A percentile compares a stretch with the other conserved stretches of the same genome.
Evolutionary conservation across 2,888 invertebrate species (phyloP).

Genomic region (Mystacides longicornis): DNA sequence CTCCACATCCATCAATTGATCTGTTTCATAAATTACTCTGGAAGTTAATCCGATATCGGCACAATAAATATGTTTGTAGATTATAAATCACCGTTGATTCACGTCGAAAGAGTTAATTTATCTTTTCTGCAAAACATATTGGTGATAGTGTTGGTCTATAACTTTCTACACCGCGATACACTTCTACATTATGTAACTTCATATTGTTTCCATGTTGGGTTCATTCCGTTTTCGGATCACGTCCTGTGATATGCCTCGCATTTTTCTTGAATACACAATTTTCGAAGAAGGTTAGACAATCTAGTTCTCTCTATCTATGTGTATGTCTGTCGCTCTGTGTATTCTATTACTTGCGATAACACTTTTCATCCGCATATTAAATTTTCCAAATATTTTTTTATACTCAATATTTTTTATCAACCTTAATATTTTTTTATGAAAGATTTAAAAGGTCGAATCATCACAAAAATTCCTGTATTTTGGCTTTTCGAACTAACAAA

Average conservation of each 20-base stretch:
- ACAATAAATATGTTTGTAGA: background rate
- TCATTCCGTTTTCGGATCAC: conserved; percentile 16
- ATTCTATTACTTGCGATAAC: conserved; percentile 1
- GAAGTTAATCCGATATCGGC: background rate
- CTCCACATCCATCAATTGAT: background rate
- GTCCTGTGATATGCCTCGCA: conserved; percentile 14
- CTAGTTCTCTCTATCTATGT: too few species aligned
- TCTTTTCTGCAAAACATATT: conserved; percentile 1
- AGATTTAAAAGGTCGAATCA: too few species aligned
- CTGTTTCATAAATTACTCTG: background rate
- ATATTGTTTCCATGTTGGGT: conserved; percentile 7
- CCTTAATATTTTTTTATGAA: too few species aligned
- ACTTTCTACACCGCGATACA: background rate
- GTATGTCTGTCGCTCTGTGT: background rate
- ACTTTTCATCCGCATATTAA: background rate
- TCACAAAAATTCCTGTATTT: too few species aligned
- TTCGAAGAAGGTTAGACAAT: background rate
- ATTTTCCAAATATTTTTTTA: background rate
- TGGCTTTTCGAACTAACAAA: too few species aligned
- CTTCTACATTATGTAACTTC: conserved; percentile 2
- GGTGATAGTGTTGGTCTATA: conserved; percentile 1
- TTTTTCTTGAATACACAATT: conserved; percentile 19
- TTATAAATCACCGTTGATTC: conserved; percentile 2
- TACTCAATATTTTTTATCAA: too few species aligned
- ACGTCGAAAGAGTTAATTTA: conserved; percentile 1